phyloP scores from a whole-genome alignment of 92 coral and sea anemone species.

The Epizoanthus scotinus region DNA sequence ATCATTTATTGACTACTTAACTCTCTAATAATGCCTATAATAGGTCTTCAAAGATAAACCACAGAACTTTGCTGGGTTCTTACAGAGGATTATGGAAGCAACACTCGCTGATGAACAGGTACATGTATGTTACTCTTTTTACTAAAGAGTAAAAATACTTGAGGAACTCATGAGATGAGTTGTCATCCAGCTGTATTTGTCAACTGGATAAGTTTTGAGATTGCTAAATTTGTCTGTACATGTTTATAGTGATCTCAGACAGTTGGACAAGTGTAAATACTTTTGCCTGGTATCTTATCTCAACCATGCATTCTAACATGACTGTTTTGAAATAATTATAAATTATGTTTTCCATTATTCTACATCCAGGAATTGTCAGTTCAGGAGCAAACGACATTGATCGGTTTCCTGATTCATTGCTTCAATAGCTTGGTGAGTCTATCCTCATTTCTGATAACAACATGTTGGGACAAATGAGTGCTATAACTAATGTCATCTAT shows the following conservation, averaged over 20 bases:
- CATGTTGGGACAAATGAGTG: too few relatives aligned
- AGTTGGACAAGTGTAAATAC: too few relatives aligned
- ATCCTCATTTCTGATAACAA: neutral
- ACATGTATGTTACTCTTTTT: too few relatives aligned
- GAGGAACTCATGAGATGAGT: too few relatives aligned
- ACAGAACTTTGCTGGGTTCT: conserved; percentile 81
- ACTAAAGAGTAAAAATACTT: too few relatives aligned
- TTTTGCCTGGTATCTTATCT: too few relatives aligned
- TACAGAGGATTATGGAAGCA: conserved; percentile 76
- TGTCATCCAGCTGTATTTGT: too few relatives aligned
- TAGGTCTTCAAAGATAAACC: conserved; percentile 87
- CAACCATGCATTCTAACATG: neutral
- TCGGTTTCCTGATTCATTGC: conserved; percentile 89
- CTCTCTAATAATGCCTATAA: neutral
- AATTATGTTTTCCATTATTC: conserved; percentile 14
- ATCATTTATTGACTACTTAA: too few relatives aligned
- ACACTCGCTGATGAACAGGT: conserved; percentile 77
- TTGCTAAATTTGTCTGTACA: too few relatives aligned
- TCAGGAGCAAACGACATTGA: conserved; percentile 79
- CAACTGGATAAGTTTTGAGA: too few relatives aligned
- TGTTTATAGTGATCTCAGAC: too few relatives aligned
- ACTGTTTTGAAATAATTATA: neutral
- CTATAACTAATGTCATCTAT: too few relatives aligned
- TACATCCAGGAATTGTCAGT: conserved; percentile 66
- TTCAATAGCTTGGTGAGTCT: conserved; percentile 93